A percentile compares a stretch with the other conserved stretches of the same genome.
phyloP scores from a whole-genome alignment of 2,113 vertebrate species.

The Bettongia penicillata region DNA sequence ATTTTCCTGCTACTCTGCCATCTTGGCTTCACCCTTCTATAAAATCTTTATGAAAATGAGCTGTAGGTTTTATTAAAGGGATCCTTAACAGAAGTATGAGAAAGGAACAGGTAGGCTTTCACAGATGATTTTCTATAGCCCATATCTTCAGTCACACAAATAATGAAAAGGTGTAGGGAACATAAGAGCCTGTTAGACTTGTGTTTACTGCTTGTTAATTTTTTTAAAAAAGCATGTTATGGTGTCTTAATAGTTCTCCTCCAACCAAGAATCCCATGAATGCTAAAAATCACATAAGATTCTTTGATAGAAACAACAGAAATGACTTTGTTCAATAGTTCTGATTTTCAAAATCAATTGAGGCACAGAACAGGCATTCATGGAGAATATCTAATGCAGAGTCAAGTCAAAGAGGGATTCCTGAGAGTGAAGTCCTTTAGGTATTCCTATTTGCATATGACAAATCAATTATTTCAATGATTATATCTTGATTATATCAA shows the following conservation, averaged over 20 bases:
- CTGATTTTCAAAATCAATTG: neutral
- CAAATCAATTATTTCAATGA: neutral
- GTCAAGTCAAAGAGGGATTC: neutral
- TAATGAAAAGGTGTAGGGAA: neutral
- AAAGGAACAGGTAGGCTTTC: neutral
- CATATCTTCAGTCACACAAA: neutral
- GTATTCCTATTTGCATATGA: neutral
- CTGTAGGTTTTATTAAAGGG: neutral
- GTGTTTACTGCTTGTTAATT: neutral
- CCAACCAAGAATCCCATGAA: neutral
- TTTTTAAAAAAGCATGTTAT: neutral
- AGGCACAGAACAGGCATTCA: neutral
- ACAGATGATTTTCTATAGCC: neutral
- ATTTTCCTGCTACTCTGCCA: neutral
- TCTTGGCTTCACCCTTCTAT: neutral
- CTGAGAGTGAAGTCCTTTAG: neutral
- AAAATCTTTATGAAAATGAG: neutral
- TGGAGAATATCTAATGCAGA: neutral
- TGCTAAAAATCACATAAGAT: neutral
- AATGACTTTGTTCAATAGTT: neutral
- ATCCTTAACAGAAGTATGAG: neutral
- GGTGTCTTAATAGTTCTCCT: neutral
- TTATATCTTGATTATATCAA: neutral
- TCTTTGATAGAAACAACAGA: neutral
- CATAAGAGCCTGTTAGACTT: neutral